Base-by-base conservation (phyloP, 2,888 invertebrate species). In the Drosophila ezoana region DNA sequence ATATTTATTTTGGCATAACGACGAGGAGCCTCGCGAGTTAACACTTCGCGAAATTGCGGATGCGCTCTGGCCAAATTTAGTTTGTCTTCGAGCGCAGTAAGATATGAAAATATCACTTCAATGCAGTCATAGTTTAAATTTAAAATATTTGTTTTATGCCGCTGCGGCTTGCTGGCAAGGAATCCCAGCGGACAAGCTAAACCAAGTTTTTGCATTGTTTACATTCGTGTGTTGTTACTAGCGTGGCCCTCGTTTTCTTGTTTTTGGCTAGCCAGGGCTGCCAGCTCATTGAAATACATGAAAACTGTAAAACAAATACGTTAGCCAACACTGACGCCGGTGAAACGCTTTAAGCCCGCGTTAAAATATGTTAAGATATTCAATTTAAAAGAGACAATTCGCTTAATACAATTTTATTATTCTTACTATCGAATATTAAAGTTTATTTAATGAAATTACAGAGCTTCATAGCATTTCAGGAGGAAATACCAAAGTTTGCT, bases 401-500 rank as follows among this genome's bases (percentile, higher is more conserved):
- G 8, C 28, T 28, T 2, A 28, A 28, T 28, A 8, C 2, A 8
- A 28, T 2, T 28, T 2, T 28, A 28, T 23, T 23, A 6, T 23
- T 6, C 23, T 6, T 6, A 1, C 8, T 23, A 23, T 23, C 23
- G 6, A 13, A 38, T 11, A 0, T 38, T 11, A 11, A 11, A 1
- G 18, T 13, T 16, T 35, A 2, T 40, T 20, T 0, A 14, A 0
- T 54, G 13, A 14, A 9, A 13, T 58, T 54, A 28, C 53, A 89
- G 90, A 74, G 71, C 0, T 91, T 90, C 47, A 35, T 91, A 40
- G 89, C 63, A 0, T 91, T 91, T 54, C 90, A 91, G 60, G 83
- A 91, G 32, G 77, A 91, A n/a, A 91, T 91, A 41, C 76, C 74
- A 0, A 41, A 65, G 11, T 91, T 91, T 73, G 79, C 84, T 0